phyloP scores from a whole-genome alignment of 1,140 invertebrate species.

The Subanguina moxae region DNA sequence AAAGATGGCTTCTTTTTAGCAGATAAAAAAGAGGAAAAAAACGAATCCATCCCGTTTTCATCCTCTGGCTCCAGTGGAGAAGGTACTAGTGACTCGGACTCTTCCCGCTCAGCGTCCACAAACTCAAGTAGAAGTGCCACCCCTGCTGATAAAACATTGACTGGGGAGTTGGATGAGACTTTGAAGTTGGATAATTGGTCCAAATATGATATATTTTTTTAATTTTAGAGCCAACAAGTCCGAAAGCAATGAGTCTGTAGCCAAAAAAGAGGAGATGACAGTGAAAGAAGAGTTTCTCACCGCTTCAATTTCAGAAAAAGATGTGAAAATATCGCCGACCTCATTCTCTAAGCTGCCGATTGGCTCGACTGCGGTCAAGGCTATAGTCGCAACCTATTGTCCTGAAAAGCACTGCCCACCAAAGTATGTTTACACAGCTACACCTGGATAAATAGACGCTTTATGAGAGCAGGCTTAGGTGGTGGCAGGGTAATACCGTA shows the following conservation, averaged over 20 bases:
- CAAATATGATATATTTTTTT: background rate
- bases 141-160: background rate
- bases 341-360: background rate
- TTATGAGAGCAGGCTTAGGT: too few relatives aligned
- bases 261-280: too few relatives aligned
- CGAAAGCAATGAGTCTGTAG: too few relatives aligned
- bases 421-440: background rate
- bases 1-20: background rate
- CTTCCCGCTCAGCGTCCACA: background rate
- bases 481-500: too few relatives aligned
- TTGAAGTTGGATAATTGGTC: background rate
- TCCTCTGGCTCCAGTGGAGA: background rate
- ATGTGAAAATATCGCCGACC: conserved; percentile 1
- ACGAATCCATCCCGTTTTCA: background rate
- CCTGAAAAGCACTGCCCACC: background rate
- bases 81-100: background rate
- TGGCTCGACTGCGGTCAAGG: background rate
- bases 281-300: too few relatives aligned
- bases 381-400: background rate
- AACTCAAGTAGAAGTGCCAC: background rate
- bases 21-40: background rate
- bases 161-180: background rate
- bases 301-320: background rate
- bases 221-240: background rate
- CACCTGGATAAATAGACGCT: too few relatives aligned